Evolutionary conservation across 2,888 invertebrate species (phyloP), one percentile per base, ranked within the genome.

Genomic region (Serrognathus titanus): DNA sequence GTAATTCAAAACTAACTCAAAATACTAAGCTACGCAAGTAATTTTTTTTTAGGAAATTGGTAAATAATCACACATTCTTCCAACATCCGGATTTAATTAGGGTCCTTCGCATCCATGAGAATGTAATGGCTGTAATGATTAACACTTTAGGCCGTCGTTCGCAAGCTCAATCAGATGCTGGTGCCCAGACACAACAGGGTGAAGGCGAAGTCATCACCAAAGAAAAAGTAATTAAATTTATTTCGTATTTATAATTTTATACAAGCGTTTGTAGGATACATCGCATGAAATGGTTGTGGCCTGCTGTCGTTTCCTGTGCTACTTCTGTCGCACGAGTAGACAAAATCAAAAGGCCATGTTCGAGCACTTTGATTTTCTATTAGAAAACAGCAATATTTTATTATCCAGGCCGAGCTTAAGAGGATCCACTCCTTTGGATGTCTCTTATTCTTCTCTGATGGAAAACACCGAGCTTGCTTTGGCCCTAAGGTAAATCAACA

Each of bases 321-420:
- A 99, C 79, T 99, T 99, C 85, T 99, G 99, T 76, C 86, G 99
- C 45, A 98, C 99, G 0, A 97, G 97, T 1, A 84, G 97, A 1
- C 94, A 95, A 79, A 99, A 99, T 80, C 99, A 99, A 78, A 96
- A 97, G 74, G 99, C 99, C 2, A 99, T 99, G 99, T 99, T 99
- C 78, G 99, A 99, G 77, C 98, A 99, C 78, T 92, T 99, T 69
- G 93, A 96, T 76, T 99, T 99, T 78, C 80, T 99, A 31, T 80
- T 99, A 64, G 99, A 99, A 75, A 98, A 99, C 83, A 97, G 97
- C 68, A 97, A 98, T 73, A 99, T 99, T 80, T 82, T 99, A 54
- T 81, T 99, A 48, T 90, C 97, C 1, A 84, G 97, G 50, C 98
- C 98, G 0, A 97, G 97, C 57, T 79, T 98, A 53, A 82, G 99